These are phyloP conservation scores for Myrmecophaga tridactyla DNA, from an alignment of 2,113 vertebrate species.

Conservation along the genomic window DNA sequence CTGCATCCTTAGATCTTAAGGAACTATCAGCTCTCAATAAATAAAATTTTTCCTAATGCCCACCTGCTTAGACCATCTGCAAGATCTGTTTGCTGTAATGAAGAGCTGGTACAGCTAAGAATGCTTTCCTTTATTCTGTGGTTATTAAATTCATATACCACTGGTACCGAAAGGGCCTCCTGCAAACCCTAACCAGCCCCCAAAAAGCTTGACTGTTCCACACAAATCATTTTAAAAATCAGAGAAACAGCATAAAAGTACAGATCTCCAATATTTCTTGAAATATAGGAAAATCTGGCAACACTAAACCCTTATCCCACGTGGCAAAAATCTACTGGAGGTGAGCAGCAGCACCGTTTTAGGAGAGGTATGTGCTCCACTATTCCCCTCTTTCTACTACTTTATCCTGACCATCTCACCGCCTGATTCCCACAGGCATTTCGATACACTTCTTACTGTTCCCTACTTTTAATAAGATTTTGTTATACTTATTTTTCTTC, in stretches of 20 bases:
- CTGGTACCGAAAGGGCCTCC: not conserved
- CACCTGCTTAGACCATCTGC: not conserved
- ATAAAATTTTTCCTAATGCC: slow-evolving; percentile 6
- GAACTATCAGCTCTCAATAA: slow-evolving; percentile 17
- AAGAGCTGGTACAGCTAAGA: not conserved
- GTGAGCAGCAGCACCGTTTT: not conserved
- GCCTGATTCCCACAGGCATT: not conserved
- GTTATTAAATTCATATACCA: slow-evolving; percentile 1
- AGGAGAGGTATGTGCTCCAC: not conserved
- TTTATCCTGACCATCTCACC: not conserved
- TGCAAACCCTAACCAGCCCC: not conserved
- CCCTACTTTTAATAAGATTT: not conserved
- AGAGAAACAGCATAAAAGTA: not conserved
- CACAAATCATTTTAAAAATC: slow-evolving; percentile 21
- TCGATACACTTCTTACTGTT: not conserved
- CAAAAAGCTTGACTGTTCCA: not conserved
- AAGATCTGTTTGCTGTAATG: not conserved
- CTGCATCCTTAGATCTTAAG: not conserved
- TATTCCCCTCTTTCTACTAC: not conserved
- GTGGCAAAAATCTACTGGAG: not conserved
- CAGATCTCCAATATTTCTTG: slow-evolving; percentile 8
- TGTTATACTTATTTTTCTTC: not conserved
- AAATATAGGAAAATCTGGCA: not conserved
- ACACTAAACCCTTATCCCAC: not conserved
- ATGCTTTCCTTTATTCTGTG: not conserved